These are phyloP conservation scores for Pseudobourletiella spinata DNA, from an alignment of 1,140 invertebrate genomes.

Conservation along the genomic window DNA sequence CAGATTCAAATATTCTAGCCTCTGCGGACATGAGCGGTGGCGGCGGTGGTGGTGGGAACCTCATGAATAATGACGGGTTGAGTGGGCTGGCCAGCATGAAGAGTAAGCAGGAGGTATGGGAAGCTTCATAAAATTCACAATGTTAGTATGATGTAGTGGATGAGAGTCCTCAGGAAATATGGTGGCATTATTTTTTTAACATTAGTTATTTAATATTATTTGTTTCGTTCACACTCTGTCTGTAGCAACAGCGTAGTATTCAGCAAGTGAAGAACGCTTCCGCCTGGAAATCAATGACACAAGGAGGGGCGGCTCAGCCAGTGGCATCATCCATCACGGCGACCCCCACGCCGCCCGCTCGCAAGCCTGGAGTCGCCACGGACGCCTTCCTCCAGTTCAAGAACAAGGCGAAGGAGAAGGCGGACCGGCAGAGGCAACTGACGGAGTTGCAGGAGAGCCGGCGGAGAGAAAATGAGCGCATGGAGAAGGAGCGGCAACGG, in stretches of 20 bases:
- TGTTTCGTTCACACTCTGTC: background rate
- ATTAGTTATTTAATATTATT: background rate
- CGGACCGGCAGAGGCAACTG: conserved; percentile 74
- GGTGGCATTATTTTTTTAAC: background rate
- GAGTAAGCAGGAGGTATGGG: background rate
- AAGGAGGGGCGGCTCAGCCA: conserved; percentile 44
- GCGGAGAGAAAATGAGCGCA: conserved; percentile 68
- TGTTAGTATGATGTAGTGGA: too few species aligned
- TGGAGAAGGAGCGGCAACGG: conserved; percentile 65
- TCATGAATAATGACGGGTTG: too few species aligned
- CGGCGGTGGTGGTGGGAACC: too few species aligned
- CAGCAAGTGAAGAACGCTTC: conserved; percentile 47
- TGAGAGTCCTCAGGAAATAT: too few species aligned
- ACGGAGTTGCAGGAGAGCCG: conserved; percentile 71
- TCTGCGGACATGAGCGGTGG: too few species aligned
- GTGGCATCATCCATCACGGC: conserved; percentile 57
- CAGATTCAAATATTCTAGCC: too few species aligned
- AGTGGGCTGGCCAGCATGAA: too few species aligned
- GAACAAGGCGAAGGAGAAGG: conserved; percentile 90
- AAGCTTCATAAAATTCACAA: background rate
- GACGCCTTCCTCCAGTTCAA: conserved; percentile 75
- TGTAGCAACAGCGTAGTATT: background rate
- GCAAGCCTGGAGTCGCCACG: conserved; percentile 32
- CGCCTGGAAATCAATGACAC: conserved; percentile 84
- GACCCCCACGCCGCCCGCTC: conserved; percentile 17